Evolutionary conservation across 1,140 invertebrate genomes (phyloP), one percentile per base, ranked within the genome.

Genomic region (Drosophila sulfurigaster): DNA sequence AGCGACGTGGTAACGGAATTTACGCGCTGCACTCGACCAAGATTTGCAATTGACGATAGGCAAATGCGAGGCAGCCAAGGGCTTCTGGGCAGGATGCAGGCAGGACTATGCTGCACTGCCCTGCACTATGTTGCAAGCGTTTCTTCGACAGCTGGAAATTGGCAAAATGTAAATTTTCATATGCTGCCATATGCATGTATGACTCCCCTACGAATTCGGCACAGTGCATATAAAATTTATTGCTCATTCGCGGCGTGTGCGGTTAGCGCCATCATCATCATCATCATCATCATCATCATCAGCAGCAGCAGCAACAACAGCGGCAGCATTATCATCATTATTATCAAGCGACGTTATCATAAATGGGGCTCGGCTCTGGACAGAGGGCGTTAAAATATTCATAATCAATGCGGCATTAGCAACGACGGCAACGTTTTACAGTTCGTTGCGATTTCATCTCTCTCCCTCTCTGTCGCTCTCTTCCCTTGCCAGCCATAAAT

Each of bases 131-230:
- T 6, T 32, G 56, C 48, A 32, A 49, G 43, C 49, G 16, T 30
- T 56, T 45, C 66, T 72, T 78, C 78, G 77, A 89, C 75, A 81
- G 71, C 81, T 90, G 86, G 86, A 90, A 90, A 90, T 90, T 90
- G 86, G 79, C 86, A 90, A 90, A 90, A 90, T 90, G 86, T 82
- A 90, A 90, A 90, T 87, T 90, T 88, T 90, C 87, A 80, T 80
- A 80, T 80, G 85, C 77, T 70, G 38, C 11, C 35, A 38, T 38
- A 38, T 38, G 35, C 35, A 38, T 38, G 28, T 45, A 30, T 10
- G 43, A n/a, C 2, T 5, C 11, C 25, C 25, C 48, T 4, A 51
- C 58, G 59, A 8, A 64, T 64, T 43, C 58, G 49, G 43, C 20
- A 48, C 32, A 15, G 63, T 65, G 65, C 85, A 72, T 74, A 81